These are phyloP conservation scores for Micromesistius poutassou DNA, from an alignment of 2,797 vertebrate species.

Conservation along the genomic window DNA sequence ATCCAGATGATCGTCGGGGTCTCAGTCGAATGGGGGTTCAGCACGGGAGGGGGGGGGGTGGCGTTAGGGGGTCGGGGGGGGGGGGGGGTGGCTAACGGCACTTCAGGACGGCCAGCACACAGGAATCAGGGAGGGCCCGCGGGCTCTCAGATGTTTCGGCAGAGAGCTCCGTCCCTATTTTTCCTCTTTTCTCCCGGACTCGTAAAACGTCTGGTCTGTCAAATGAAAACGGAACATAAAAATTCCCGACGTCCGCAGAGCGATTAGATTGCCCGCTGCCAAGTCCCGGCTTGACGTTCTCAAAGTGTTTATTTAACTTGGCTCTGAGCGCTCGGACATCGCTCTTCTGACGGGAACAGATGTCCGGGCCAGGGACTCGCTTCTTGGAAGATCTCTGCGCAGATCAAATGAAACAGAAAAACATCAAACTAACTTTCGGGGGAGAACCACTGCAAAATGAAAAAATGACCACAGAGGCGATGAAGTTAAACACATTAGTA, in stretches of 20 bases:
- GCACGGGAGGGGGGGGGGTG: neutral
- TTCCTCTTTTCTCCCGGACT: constrained; percentile 23
- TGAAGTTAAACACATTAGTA: neutral
- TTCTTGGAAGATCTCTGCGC: constrained; percentile 51
- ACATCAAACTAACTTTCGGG: constrained; percentile 12
- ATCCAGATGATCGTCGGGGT: no score
- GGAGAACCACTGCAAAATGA: neutral
- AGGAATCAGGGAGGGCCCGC: constrained; percentile 27
- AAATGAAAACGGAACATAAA: constrained; percentile 70
- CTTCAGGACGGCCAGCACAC: constrained; percentile 9
- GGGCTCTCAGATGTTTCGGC: constrained; percentile 37
- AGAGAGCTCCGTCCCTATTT: constrained; percentile 49
- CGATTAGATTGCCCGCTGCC: constrained; percentile 60
- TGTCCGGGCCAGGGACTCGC: constrained; percentile 56
- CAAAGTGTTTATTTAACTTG: constrained; percentile 76
- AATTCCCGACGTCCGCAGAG: constrained; percentile 60
- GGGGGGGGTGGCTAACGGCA: constrained; percentile 14
- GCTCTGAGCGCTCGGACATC: constrained; percentile 63
- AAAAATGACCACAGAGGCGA: neutral
- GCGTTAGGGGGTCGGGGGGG: neutral
- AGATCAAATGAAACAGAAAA: constrained; percentile 32
- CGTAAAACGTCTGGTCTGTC: constrained; percentile 73
- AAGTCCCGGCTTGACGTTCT: constrained; percentile 67
- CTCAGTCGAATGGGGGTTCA: neutral
- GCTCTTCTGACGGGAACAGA: constrained; percentile 56